These are phyloP conservation scores for Nyctibius bracteatus DNA, from an alignment of 2,113 vertebrate genomes.

Conservation along the genomic window DNA sequence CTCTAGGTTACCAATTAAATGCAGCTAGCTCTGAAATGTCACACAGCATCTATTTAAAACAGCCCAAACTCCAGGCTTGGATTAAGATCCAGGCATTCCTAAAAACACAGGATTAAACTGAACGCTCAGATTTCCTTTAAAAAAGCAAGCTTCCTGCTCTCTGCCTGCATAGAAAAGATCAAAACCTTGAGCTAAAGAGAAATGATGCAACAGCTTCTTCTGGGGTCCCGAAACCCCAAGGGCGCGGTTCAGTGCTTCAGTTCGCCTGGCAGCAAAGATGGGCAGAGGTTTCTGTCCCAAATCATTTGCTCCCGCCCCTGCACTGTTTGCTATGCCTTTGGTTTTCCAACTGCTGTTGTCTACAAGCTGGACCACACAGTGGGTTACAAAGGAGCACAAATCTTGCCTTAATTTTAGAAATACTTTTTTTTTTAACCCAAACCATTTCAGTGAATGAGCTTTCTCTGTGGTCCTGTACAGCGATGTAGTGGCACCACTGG, in stretches of 20 bases:
- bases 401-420: neutral
- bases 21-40: conserved; percentile 28
- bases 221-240: neutral
- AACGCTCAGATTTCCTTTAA: conserved; percentile 54
- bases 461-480: neutral
- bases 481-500: neutral
- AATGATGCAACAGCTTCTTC: neutral
- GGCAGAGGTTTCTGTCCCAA: neutral
- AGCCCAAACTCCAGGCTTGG: conserved; percentile 18
- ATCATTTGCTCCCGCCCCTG: neutral
- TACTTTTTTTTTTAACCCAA: neutral
- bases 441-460: neutral
- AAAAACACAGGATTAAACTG: conserved; percentile 50
- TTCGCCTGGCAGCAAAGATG: neutral
- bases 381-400: neutral
- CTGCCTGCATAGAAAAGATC: conserved; percentile 15
- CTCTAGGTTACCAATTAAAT: conserved; percentile 21
- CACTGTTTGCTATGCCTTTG: fast-evolving
- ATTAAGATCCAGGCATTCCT: conserved; percentile 37
- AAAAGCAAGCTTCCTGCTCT: conserved; percentile 25
- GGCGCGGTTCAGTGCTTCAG: neutral
- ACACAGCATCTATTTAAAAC: conserved; percentile 46
- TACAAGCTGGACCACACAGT: neutral
- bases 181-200: neutral
- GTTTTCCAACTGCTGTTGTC: neutral